Base-by-base conservation (phyloP, 1,140 invertebrate species). In the Papilio helenus region DNA sequence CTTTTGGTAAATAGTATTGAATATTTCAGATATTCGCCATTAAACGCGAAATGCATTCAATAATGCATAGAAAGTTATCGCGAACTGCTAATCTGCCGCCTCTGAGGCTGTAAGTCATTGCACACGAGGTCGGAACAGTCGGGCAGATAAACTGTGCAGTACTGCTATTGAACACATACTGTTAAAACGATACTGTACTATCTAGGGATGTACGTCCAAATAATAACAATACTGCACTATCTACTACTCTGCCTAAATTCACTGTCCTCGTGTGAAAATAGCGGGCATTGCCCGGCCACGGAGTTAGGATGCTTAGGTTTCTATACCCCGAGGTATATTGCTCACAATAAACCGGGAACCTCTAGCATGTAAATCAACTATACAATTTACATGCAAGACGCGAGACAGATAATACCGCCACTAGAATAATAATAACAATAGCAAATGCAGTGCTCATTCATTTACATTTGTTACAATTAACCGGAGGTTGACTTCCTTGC, bases 261-360 rank as follows among this genome's bases (percentile, higher is more conserved):
- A n/a, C n/a, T 55, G n/a, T 20, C 8, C 51, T 55, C 51, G n/a
- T 55, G 51, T 20, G 51, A 55, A 55, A 55, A 9, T 20, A n/a
- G 72, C 72, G 72, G 72, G 44, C 72, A 49, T 49, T 74, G 72
- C 72, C 51, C 51, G 23, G 51, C 16, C 49, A n/a, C 29, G 29
- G 51, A 20, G 74, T 76, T 76, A 76, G 74, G 55, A 76, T 76
- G 72, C 72, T 74, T 74, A 74, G 72, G 72, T 74, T 26, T 74
- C n/a, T 72, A 16, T 74, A 74, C 55, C 74, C 29, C 34, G 51
- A 58, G 74, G 49, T 58, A 76, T 51, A 58, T 20, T 76, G 49
- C 51, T 76, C 51, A 76, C 74, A 76, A 61, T 76, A 76, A 61
- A 76, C 74, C 74, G 51, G 26, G 74, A 76, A 76, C 51, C 74